Base-by-base conservation (phyloP, 2,888 invertebrate species). In the Sepioteuthis lessoniana region DNA sequence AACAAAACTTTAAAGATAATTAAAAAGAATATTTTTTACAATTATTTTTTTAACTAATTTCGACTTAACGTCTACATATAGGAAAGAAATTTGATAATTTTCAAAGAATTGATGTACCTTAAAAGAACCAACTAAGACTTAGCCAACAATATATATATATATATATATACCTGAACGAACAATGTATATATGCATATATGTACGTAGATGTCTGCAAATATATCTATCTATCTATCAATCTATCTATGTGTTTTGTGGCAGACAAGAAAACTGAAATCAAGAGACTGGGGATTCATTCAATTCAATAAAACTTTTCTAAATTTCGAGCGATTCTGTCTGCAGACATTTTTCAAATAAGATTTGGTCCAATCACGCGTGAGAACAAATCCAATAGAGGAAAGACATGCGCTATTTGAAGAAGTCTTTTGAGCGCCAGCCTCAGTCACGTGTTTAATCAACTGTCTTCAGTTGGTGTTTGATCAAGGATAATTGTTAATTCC, bases 391-490 rank as follows among this genome's bases (percentile, higher is more conserved):
- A 35, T 76, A n/a, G n/a, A 16, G n/a, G 76, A n/a, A 35, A 76
- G 76, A 76, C n/a, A 35, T 16, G 76, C n/a, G 76, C n/a, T 76
- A 76, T 76, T 35, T 76, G 76, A 16, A 16, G n/a, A 76, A 76
- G 76, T 76, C 76, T 76, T n/a, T 76, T 4, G n/a, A 76, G 76
- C 76, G 76, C 76, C 76, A 76, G 76, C 19, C 76, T 16, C n/a
- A 76, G 76, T 76, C 76, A 76, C 76, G 76, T 76, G 76, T n/a
- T 76, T 35, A 76, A 76, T 76, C 76, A 76, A 76, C 76, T 76
- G 76, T 76, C 76, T n/a, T 76, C 76, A 55, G 28, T 55, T 21
- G 16, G 76, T 76, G 76, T n/a, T 76, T n/a, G 76, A 76, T 76
- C 31, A 76, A 76, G n/a, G 76, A n/a, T 76, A 76, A 76, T 76